Conservation (phyloP, 2,888 invertebrate genomes). For the Habrosyne pyritoides region DNA sequence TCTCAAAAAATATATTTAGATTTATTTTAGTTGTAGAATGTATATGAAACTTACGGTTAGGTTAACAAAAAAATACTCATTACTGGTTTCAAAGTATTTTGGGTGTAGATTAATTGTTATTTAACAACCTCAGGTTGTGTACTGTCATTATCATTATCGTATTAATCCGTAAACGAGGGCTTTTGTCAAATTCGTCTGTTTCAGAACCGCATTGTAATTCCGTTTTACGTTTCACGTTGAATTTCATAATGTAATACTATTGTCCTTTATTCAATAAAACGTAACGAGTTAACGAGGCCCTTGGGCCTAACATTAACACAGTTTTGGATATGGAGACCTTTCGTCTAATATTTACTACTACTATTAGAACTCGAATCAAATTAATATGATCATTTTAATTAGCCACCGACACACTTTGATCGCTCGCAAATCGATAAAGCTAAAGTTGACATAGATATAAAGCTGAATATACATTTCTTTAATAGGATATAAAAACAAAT, state of each 20-base stretch:
- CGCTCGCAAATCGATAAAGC: too few species aligned
- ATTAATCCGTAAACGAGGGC: constrained; percentile 10
- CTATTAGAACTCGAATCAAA: not conserved
- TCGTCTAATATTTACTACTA: not conserved
- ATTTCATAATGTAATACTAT: constrained; percentile 57
- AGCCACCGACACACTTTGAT: not conserved
- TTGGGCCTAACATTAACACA: constrained; percentile 33
- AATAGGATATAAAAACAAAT: too few species aligned
- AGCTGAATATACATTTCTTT: too few species aligned
- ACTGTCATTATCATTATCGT: not conserved
- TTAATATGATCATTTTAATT: not conserved
- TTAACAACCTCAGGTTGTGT: too few species aligned
- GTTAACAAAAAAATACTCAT: too few species aligned
- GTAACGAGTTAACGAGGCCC: constrained; percentile 52
- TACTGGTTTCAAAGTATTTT: too few species aligned
- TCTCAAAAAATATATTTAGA: too few species aligned
- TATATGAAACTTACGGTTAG: too few species aligned
- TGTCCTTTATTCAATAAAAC: constrained; percentile 59
- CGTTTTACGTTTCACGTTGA: constrained; percentile 49
- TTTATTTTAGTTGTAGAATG: too few species aligned
- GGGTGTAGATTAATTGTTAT: too few species aligned
- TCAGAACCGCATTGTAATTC: constrained; percentile 39
- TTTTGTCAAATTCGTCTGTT: not conserved
- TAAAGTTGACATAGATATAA: too few species aligned
- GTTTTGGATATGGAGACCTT: not conserved